Conservation (phyloP, 2,797 vertebrate species). For the Schizopygopsis pylzovi region DNA sequence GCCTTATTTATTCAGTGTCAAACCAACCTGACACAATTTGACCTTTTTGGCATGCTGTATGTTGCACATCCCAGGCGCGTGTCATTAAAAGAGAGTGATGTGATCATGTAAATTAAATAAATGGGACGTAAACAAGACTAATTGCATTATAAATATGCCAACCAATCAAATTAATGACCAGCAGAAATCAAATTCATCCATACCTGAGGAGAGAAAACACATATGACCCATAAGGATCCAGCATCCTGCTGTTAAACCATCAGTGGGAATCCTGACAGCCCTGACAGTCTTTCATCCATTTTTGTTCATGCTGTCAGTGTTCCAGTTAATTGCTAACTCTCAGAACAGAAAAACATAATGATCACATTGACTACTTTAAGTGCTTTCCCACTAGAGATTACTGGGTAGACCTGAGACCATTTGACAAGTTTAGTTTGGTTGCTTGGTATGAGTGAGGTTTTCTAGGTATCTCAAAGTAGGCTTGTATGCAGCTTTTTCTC, state of each 20-base stretch:
- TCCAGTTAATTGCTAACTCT: slow-evolving; percentile 55
- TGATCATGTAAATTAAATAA: slow-evolving; percentile 25
- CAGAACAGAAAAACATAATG: slow-evolving; percentile 32
- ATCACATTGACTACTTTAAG: slow-evolving; percentile 28
- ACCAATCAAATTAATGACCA: slow-evolving; percentile 37
- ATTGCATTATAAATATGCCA: slow-evolving; percentile 35
- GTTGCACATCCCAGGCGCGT: background rate
- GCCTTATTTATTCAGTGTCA: slow-evolving; percentile 58
- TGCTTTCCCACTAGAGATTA: slow-evolving; percentile 25
- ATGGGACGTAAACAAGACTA: slow-evolving; percentile 26
- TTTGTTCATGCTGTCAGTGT: slow-evolving; percentile 39
- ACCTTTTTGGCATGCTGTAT: slow-evolving; percentile 6
- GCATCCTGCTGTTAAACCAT: slow-evolving; percentile 36
- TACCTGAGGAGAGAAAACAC: slow-evolving; percentile 41
- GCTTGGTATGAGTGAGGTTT: background rate
- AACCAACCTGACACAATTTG: slow-evolving; percentile 35
- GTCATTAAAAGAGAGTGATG: background rate
- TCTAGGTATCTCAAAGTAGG: background rate
- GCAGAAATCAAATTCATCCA: too few species aligned
- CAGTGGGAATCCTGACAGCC: slow-evolving; percentile 51
- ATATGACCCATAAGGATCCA: too few species aligned
- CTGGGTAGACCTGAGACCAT: background rate
- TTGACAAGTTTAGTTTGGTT: slow-evolving; percentile 44
- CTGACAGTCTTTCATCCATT: slow-evolving; percentile 49
- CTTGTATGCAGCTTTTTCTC: background rate